These are phyloP conservation scores for Heloderma charlesbogerti DNA, from an alignment of 2,113 vertebrate species.

Conservation along the genomic window DNA sequence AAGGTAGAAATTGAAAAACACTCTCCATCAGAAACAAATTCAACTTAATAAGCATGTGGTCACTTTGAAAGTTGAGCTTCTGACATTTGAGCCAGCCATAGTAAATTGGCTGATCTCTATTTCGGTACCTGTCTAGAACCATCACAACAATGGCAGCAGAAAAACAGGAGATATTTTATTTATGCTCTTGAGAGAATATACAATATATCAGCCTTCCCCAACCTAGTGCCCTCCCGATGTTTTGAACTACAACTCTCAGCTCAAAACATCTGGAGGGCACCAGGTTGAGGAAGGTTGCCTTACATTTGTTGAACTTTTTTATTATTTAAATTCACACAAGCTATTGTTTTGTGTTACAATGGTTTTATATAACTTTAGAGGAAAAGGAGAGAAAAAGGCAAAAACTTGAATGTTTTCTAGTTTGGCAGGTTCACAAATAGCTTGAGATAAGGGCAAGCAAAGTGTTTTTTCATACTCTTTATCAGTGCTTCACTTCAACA, in stretches of 20 bases:
- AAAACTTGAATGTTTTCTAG: not conserved
- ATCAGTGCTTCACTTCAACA: constrained; percentile 47
- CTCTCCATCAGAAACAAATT: not conserved
- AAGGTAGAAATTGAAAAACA: not conserved
- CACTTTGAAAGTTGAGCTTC: constrained; percentile 43
- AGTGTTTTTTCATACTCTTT: constrained; percentile 54
- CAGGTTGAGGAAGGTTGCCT: not conserved
- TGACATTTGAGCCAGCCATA: constrained; percentile 50
- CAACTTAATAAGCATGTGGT: constrained; percentile 33
- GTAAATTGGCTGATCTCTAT: constrained; percentile 53
- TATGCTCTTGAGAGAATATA: not conserved
- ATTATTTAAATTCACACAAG: not conserved
- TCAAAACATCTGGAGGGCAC: not conserved
- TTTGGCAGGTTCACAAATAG: constrained; percentile 58
- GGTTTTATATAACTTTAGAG: constrained; percentile 42
- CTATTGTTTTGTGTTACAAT: constrained; percentile 36
- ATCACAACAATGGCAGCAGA: constrained; percentile 33
- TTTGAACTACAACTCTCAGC: not conserved
- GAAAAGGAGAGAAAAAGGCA: accelerated
- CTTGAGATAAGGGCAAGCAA: constrained; percentile 49
- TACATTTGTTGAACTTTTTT: not conserved
- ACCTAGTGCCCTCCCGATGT: not conserved
- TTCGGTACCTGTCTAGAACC: constrained; percentile 48
- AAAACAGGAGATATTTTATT: constrained; percentile 24
- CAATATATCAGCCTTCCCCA: not conserved